These are phyloP conservation scores for Odontocolon sp. DNA, from an alignment of 2,888 invertebrate species.

Conservation along the genomic window DNA sequence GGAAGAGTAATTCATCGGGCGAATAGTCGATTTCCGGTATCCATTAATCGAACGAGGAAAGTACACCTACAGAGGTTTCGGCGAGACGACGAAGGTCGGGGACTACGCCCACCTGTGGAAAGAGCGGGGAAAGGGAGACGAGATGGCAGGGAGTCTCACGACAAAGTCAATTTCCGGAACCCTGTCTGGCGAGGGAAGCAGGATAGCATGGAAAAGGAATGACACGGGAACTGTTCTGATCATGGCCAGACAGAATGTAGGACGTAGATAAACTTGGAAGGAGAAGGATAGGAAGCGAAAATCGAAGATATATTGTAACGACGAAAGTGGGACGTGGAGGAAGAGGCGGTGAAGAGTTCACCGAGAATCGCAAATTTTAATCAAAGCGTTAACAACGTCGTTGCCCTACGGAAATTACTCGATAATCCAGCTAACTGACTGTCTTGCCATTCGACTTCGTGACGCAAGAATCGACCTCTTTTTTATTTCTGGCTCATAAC, in stretches of 20 bases:
- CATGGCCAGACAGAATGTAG: too few species aligned
- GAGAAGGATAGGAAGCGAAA: background rate
- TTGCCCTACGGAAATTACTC: constrained; percentile 60
- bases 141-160: constrained; percentile 34
- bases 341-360: constrained; percentile 29
- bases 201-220: constrained; percentile 10
- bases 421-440: constrained; percentile 56
- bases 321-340: constrained; percentile 5
- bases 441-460: background rate
- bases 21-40: constrained; percentile 56
- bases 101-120: constrained; percentile 55
- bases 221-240: background rate
- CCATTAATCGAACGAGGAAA: constrained; percentile 40
- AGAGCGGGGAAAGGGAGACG: constrained; percentile 28
- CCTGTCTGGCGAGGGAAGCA: constrained; percentile 18
- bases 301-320: background rate
- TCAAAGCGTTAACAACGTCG: constrained; percentile 64
- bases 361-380: constrained; percentile 66
- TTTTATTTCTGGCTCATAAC: background rate
- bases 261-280: too few species aligned
- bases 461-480: background rate
- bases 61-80: constrained; percentile 24
- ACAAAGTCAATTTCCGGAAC: constrained; percentile 66
- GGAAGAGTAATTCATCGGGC: constrained; percentile 13
- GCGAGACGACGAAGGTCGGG: constrained; percentile 52